Conservation (phyloP, 2,888 invertebrate genomes). For the Shargacucullia verbasci region DNA sequence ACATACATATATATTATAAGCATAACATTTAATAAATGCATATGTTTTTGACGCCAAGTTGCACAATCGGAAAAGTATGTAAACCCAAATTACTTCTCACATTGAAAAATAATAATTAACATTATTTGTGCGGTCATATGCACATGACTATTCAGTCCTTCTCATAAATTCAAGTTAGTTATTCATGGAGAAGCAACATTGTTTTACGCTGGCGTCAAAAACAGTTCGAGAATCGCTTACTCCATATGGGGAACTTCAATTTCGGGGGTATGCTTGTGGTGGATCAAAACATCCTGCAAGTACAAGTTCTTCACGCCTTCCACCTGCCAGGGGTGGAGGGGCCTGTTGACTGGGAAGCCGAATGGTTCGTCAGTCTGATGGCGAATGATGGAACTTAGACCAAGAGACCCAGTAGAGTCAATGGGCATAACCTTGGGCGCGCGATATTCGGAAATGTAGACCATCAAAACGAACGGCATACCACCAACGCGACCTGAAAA, state of each 20-base stretch:
- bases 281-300: constrained; percentile 85
- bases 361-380: constrained; percentile 83
- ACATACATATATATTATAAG: constrained; percentile 25
- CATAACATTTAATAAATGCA: constrained; percentile 6
- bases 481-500: constrained; percentile 82
- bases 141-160: too few relatives aligned
- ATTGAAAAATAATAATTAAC: neutral
- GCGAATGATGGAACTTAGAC: constrained; percentile 81
- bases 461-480: constrained; percentile 90
- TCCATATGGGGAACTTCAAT: constrained; percentile 66
- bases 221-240: constrained; percentile 27
- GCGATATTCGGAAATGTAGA: constrained; percentile 88
- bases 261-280: constrained; percentile 84
- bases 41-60: constrained; percentile 10
- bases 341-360: constrained; percentile 89
- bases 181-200: neutral
- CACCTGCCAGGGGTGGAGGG: constrained; percentile 76
- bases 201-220: constrained; percentile 11
- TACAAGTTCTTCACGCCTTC: constrained; percentile 81
- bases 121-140: too few relatives aligned
- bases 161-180: neutral
- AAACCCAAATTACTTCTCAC: neutral
- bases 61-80: neutral
- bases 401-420: constrained; percentile 85
- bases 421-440: constrained; percentile 79